These are phyloP conservation scores for Melieria picta DNA, from an alignment of 2,888 invertebrate genomes.

Conservation along the genomic window DNA sequence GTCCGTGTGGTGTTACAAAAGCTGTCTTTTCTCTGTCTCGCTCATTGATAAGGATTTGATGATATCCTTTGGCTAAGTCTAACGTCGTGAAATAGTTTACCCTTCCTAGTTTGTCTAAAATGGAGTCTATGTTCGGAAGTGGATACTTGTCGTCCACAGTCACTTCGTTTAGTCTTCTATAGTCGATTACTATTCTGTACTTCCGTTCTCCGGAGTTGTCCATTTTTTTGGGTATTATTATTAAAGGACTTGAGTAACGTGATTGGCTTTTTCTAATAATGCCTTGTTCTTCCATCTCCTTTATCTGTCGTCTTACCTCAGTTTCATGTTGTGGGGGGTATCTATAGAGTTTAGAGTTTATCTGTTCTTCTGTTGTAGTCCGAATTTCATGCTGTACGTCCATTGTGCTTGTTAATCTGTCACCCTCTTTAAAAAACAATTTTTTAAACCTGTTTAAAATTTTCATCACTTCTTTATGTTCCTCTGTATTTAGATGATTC, in stretches of 20 bases:
- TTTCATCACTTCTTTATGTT: not conserved
- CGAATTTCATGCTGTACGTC: not conserved
- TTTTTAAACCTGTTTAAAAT: constrained; percentile 10
- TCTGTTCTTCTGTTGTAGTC: constrained; percentile 6
- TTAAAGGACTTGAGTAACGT: constrained; percentile 15
- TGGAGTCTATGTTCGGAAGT: not conserved
- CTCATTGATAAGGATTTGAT: constrained; percentile 12
- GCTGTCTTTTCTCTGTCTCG: constrained; percentile 19
- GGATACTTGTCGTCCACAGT: not conserved
- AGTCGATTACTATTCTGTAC: not conserved
- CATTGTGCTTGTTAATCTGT: not conserved
- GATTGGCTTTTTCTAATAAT: no score
- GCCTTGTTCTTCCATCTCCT: constrained; percentile 25
- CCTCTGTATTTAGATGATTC: constrained; percentile 26
- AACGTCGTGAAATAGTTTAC: not conserved
- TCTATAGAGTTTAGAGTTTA: constrained; percentile 32
- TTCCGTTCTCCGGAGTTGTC: not conserved
- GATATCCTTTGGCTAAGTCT: not conserved
- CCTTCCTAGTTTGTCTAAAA: not conserved
- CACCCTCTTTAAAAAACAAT: constrained; percentile 22
- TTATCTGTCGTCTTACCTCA: constrained; percentile 5
- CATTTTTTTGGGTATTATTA: not conserved
- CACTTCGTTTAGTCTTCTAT: not conserved
- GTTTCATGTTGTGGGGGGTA: constrained; percentile 30
- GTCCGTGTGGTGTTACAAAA: constrained; percentile 21